Base-by-base conservation (phyloP, 2,888 invertebrate genomes). In the Listrodromus nycthemerus region DNA sequence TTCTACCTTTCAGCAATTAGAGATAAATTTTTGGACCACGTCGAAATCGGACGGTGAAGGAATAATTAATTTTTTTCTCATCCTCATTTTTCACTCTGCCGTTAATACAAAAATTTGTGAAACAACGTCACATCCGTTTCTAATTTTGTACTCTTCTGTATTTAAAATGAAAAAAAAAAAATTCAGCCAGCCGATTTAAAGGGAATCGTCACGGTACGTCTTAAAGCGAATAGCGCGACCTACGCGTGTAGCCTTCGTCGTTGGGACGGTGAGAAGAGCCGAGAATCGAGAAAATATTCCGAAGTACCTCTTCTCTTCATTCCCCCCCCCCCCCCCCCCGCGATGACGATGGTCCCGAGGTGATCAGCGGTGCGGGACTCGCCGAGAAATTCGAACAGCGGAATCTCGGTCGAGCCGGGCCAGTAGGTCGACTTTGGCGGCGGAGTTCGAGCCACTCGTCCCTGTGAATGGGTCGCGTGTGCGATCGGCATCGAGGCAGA, bases 401-500 rank as follows among this genome's bases (percentile, higher is more conserved):
- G 83, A 83, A 83, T 83, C 80, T 83, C 80, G 83, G 77, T 83
- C 83, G 80, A 48, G 71, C 66, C 73, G 83, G 80, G 83, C 83
- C 80, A 80, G 80, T 83, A 83, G 83, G 83, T 83, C 83, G 80
- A 71, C 80, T 80, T 66, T 76, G 66, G 76, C 76, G 76, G 71
- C 79, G 69, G 45, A 24, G 66, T 61, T 61, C 48, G 73, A 63
- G 61, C n/a, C 58, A 1, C 61, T 55, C 55, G 30, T 30, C 21
- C 55, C 13, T 63, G 73, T 30, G 75, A 52, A 19, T 37, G 24
- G 55, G 5, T 58, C 55, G 21, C 66, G 66, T 50, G 37, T 16
- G 58, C 58, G 27, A 76, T 55, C 13, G 76, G 55, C 45, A 67
- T 76, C 41, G 55, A 24, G n/a, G 37, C 7, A 45, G 30, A 67